A percentile compares a stretch with the other conserved stretches of the same genome.
phyloP scores from a whole-genome alignment of 2,113 vertebrate species.

The Muntiacus muntjak region DNA sequence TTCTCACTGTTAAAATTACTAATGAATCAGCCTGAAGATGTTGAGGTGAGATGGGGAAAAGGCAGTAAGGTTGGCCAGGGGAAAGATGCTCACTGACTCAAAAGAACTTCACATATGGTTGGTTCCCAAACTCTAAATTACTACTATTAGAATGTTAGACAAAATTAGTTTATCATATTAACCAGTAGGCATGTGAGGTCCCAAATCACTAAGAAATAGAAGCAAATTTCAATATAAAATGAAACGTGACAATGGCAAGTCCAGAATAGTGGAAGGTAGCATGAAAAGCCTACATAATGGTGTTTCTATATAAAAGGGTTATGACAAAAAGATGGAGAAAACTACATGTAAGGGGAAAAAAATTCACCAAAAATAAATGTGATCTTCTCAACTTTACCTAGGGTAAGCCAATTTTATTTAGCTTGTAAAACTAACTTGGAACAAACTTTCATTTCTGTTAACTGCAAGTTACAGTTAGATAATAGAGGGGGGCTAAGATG shows the following conservation, averaged over 20 bases:
- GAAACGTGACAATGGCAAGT: background rate
- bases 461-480: background rate
- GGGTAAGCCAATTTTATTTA: background rate
- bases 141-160: background rate
- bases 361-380: background rate
- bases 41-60: background rate
- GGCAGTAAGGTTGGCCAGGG: background rate
- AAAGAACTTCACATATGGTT: background rate
- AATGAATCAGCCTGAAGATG: background rate
- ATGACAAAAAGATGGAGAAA: background rate
- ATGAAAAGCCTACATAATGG: background rate
- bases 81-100: background rate
- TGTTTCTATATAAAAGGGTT: background rate
- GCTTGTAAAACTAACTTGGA: background rate
- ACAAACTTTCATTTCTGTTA: background rate
- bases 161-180: background rate
- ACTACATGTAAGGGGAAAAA: background rate
- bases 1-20: background rate
- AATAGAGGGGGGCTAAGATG: background rate
- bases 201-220: background rate
- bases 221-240: background rate
- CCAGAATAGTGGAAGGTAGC: background rate
- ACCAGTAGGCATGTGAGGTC: background rate
- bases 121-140: background rate
- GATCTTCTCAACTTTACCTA: background rate